These are phyloP conservation scores for Pecten maximus DNA, from an alignment of 2,888 invertebrate genomes.

Conservation along the genomic window DNA sequence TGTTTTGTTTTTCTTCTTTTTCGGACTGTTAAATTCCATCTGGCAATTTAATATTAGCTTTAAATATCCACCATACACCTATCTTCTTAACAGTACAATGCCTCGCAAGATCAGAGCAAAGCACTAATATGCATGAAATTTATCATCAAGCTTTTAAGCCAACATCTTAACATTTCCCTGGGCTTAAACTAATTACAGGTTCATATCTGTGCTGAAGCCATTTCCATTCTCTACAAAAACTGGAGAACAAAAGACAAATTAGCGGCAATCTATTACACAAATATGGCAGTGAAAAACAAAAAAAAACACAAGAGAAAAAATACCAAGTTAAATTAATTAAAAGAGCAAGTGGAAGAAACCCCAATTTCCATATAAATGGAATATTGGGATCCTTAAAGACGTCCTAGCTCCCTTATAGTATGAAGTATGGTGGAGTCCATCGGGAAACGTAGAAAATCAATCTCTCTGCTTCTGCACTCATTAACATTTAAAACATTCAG, in stretches of 20 bases:
- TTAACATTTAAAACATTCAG: conserved; percentile 33
- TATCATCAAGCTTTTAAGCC: conserved; percentile 30
- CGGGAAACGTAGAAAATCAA: conserved; percentile 30
- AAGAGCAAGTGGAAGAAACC: conserved; percentile 18
- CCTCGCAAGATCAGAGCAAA: background rate
- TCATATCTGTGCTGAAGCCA: conserved; percentile 24
- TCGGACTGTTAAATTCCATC: background rate
- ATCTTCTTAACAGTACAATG: background rate
- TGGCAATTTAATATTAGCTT: background rate
- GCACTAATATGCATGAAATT: conserved; percentile 13
- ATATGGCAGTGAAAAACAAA: conserved; percentile 27
- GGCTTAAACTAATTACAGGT: conserved; percentile 33
- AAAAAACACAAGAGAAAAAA: background rate
- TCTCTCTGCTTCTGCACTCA: background rate
- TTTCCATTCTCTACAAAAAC: conserved; percentile 20
- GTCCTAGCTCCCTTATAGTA: conserved; percentile 30
- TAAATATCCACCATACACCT: background rate
- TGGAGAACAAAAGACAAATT: conserved; percentile 14
- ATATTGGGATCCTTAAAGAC: background rate
- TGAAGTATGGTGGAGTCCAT: conserved; percentile 13
- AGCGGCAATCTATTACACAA: conserved; percentile 10
- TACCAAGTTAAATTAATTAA: conserved; percentile 29
- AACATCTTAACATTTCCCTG: background rate
- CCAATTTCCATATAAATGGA: conserved; percentile 31
- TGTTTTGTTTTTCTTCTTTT: background rate